Base-by-base conservation (phyloP, 2,888 invertebrate species). In the Baccha elongata region DNA sequence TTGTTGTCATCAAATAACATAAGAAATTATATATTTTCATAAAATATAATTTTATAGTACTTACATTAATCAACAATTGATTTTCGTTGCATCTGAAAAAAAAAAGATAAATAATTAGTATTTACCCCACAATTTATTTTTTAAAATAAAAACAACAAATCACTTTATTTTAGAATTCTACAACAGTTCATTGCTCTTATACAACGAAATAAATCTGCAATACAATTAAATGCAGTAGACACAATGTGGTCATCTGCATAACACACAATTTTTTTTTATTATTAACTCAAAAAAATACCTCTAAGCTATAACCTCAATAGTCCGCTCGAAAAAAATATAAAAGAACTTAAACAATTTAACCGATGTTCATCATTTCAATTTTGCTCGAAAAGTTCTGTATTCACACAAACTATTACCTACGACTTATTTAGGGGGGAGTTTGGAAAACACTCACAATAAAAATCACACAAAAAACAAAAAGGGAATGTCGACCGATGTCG, bases 361-460 rank as follows among this genome's bases (percentile, higher is more conserved):
- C 78, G 44, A 78, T 83, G 83, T 83, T 78, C 78, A 83, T 83
- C 83, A 83, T 73, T 78, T 68, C 48, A 37, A 55, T 68, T 67
- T 35, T 7, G 26, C 37, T 55, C 72, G 46, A 71, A n/a, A 72
- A 78, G 40, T 53, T 72, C 23, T 23, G 5, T 23, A 29, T 64
- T 58, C 60, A 55, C 53, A 55, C 62, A 50, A 78, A 78, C 67
- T 83, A 78, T 64, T 78, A n/a, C n/a, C n/a, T n/a, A 32, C 42
- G 23, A 29, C 52, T 42, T 58, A 37, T 53, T 64, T 60, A 10
- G 48, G 68, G 10, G 29, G 17, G 32, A 21, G 53, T 35, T 37
- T 17, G 53, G 48, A 67, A 65, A 72, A 78, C 60, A 67, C 42
- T 44, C n/a, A 78, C 68, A 78, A 67, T 67, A 55, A 80, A 81